Base-by-base conservation (phyloP, 2,888 invertebrate genomes). In the Cheilosia vulpina region DNA sequence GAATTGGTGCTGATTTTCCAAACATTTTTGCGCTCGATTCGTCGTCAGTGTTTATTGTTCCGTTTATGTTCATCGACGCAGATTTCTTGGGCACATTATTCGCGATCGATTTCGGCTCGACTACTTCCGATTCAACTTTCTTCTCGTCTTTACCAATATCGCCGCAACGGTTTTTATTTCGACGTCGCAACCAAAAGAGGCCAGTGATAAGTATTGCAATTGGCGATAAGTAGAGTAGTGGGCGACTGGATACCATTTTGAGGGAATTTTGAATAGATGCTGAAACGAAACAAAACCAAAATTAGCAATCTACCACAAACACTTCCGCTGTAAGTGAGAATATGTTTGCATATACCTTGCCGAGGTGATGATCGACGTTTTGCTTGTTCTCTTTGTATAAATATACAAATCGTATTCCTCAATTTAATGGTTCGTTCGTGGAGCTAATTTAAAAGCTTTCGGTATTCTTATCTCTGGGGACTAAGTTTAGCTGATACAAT, bases 141-240 rank as follows among this genome's bases (percentile, higher is more conserved):
- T 68, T 76, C 58, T 87, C 88, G 88, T 88, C 80, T 88, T 88
- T 88, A 63, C 89, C 90, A 73, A 88, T 89, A 84, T 88, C 89
- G 79, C 89, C 89, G 88, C 89, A 75, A 87, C 90, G 89, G 88
- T 89, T 90, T 93, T 95, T 91, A 89, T 92, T 94, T 94, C 95
- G 96, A 93, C 95, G 96, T 93, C 95, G 95, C 94, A 95, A 96
- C 96, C 96, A 97, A 89, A 91, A 95, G 92, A 96, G 94, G 89
- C 96, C 96, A 92, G 96, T 93, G 90, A 96, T 93, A 90, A 96
- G 94, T 89, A 96, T 96, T 93, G 96, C 94, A 89, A 96, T 95
- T 91, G 96, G 96, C 89, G 95, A 95, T 94, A 96, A 95, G 94
- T 95, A 95, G 91, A 96, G 94, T 90, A 96, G 92, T 93, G 96